Evolutionary conservation across 2,113 vertebrate genomes (phyloP), one percentile per base, ranked within the genome.

Genomic region (Trematocara unimaculatum): DNA sequence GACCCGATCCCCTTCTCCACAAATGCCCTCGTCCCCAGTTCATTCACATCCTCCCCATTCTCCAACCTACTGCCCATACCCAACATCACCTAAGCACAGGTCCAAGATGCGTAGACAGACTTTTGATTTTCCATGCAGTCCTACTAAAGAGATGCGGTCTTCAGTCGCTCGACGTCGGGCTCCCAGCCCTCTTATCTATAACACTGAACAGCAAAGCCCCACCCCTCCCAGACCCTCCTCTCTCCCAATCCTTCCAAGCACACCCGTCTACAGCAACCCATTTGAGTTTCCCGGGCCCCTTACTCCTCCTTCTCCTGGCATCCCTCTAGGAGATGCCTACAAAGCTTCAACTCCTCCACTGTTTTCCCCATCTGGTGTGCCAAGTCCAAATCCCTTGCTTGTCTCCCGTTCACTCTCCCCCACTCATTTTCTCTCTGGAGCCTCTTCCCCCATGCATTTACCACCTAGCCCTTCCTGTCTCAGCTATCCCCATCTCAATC

Each of bases 101-200:
- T 94, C 96, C 18, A 96, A 96, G 88, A 94, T 96, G 67, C 95
- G 96, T 5, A 87, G 93, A 79, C 96, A 96, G 86, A 96, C 94
- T 47, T 95, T 96, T 80, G 96, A 97, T 88, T 96, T 97, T 87
- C 95, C 95, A 72, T 94, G 95, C 81, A 94, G 91, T 64, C 93
- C 96, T 20, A 91, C 93, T 7, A 95, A 95, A 49, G 96, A 96
- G 67, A 93, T 95, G 87, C 91, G 96, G 2, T 94, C 94, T 23
- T 33, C 96, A 14, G 93, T 96, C 7, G 87, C 95, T 70, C 95
- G 97, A 45, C 95, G 97, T 64, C 96, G 98, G 20, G 98, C 97
- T 17, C 98, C 97, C 13, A 98, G 98, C 85, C 98, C 98, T 18
- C 97, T 97, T 7, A 96, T 97, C 88, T 97, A 97, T 90, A 96